Percentiles rank a stretch among this genome's conserved stretches.
phyloP scores from a whole-genome alignment of 2,113 vertebrate species.

The Dicaeum eximium region DNA sequence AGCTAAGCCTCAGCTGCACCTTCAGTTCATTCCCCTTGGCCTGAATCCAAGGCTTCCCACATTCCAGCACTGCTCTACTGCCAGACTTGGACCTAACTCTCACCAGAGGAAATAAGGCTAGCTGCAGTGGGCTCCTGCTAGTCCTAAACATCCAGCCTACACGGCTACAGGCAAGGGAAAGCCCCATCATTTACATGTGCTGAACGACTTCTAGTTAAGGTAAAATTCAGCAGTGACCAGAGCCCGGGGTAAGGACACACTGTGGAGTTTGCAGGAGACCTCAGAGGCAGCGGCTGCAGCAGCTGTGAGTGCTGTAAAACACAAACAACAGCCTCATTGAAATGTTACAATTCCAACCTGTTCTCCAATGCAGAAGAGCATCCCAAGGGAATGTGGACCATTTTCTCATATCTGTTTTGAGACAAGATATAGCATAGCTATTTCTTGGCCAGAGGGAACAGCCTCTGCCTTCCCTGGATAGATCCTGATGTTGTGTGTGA shows the following conservation, averaged over 20 bases:
- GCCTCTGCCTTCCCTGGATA: neutral
- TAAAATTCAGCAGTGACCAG: neutral
- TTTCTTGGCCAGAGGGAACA: neutral
- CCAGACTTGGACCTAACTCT: neutral
- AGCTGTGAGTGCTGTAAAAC: neutral
- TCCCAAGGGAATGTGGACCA: too few species aligned
- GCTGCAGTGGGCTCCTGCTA: neutral
- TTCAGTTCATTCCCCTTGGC: neutral
- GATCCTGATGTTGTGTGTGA: neutral
- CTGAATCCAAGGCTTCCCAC: neutral
- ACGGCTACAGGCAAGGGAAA: neutral
- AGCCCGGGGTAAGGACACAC: neutral
- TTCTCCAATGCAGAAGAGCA: neutral
- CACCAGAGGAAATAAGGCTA: neutral
- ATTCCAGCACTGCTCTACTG: neutral
- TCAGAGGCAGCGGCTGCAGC: neutral
- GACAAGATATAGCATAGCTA: neutral
- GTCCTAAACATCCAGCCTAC: neutral
- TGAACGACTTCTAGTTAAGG: neutral
- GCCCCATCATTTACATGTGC: neutral
- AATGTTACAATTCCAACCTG: neutral
- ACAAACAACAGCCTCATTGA: neutral
- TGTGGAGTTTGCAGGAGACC: neutral
- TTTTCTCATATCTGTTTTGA: neutral
- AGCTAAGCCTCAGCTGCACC: neutral